Base-by-base conservation (phyloP, 2,888 invertebrate species). In the Eupithecia pulchellata region DNA sequence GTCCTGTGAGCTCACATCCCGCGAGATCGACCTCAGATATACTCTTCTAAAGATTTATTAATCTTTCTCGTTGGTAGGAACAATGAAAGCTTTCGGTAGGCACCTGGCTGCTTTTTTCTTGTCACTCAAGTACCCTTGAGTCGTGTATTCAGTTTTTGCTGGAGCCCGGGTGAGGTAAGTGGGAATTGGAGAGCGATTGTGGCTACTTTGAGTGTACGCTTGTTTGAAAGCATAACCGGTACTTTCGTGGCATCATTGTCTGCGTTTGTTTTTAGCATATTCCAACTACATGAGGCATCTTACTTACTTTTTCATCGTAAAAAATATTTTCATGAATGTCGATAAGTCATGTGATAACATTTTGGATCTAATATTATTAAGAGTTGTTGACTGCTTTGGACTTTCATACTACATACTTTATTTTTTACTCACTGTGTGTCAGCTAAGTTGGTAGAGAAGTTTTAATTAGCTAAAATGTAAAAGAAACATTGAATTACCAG, bases 21-120 rank as follows among this genome's bases (percentile, higher is more conserved):
- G 91, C 92, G 86, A 92, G 93, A 94, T 93, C 93, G 91, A 88
- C 86, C 88, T 84, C 89, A 91, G 93, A 94, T 93, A 94, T 90
- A 89, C 89, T 85, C 86, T 81, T 87, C 89, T 87, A 90, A 90
- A 93, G 93, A 93, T 93, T 94, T 94, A 94, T 93, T 93, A 94
- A 94, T 94, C 93, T 93, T 84, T 88, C 88, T 84, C 86, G 87
- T 88, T 84, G 86, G 82, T 86, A 91, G 91, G 93, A 94, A 94
- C 93, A 94, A 94, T 93, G 89, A 90, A 82, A 84, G 86, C 87
- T 92, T 91, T 91, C 80, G 88, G 90, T 89, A 90, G 91, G 89
- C 93, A 94, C 93, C 93, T 93, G 93, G 93, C 87, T 81, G 79
- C 90, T 93, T 93, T 94, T 93, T 91, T 87, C 87, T 88, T 81